Base-by-base conservation (phyloP, 2,113 vertebrate genomes). In the Progne subis region DNA sequence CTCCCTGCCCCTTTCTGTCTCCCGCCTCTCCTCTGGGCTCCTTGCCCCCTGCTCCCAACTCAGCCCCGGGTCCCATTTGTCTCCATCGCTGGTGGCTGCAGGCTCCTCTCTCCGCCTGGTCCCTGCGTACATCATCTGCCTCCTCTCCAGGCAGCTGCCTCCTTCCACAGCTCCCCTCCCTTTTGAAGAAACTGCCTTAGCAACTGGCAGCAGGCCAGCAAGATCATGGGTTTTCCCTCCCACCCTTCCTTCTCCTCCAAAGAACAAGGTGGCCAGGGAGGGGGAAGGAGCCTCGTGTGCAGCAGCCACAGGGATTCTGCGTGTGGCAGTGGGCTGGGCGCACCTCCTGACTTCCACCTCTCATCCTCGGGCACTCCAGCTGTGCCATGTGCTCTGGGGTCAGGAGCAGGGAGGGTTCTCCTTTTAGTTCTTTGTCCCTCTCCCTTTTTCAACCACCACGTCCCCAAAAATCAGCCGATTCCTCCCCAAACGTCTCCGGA, bases 151-250 rank as follows among this genome's bases (percentile, higher is more conserved):
- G 67, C 95, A 92, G 78, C 52, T 90, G 84, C 90, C 78, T 87
- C 81, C 88, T 76, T 91, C 53, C 63, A 31, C 59, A 41, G 68
- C 92, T 87, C 82, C 88, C 82, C 74, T 93, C 78, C 74, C 88
- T 90, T 43, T 16, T 39, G 85, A 71, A 76, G 70, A 44, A 88
- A 32, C 86, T 85, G 94, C 93, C 95, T 76, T 79, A 76, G 88
- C 94, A 75, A 85, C 88, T 90, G 91, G 91, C 94, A 88, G 85
- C 65, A 78, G 65, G 75, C 92, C 94, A 95, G 70, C 61, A 37
- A 20, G 83, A 92, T 88, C 76, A 72, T 69, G 92, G 70, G 41
- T 78, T 90, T 91, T 91, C 70, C 64, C 74, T 87, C 88, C 94
- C 61, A 61, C 86, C 46, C 29, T 78, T 57, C 20, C 70, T 59